Percentiles rank a stretch among this genome's conserved stretches.
Evolutionary conservation across 2,797 vertebrate genomes (phyloP).

Genomic region (Botia almorhae): DNA sequence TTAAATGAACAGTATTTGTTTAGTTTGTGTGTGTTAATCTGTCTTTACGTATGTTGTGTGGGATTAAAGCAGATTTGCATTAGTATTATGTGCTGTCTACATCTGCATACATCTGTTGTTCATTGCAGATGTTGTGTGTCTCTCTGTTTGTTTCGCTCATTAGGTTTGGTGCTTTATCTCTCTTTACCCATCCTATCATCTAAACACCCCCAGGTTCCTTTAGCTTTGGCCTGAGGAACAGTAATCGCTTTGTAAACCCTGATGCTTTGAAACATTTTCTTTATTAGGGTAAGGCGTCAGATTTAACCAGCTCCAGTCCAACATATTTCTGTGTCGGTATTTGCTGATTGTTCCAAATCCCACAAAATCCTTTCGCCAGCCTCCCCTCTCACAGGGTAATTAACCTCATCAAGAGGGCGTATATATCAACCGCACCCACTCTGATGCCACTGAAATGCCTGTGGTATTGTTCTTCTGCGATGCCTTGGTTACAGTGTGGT

Average conservation of each 20-base stretch:
- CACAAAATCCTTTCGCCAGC: conserved; percentile 71
- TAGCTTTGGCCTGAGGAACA: conserved; percentile 64
- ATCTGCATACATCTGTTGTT: neutral
- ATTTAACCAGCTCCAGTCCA: conserved; percentile 66
- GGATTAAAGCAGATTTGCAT: neutral
- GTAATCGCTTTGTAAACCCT: conserved; percentile 67
- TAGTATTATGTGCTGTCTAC: neutral
- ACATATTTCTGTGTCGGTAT: conserved; percentile 63
- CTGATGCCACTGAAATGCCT: conserved; percentile 71
- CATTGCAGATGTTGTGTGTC: conserved; percentile 4
- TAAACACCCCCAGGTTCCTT: conserved; percentile 20
- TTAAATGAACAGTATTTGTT: conserved; percentile 64
- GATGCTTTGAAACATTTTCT: conserved; percentile 67
- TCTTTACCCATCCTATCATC: conserved; percentile 21
- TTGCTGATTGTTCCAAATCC: conserved; percentile 78
- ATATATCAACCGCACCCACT: conserved; percentile 51
- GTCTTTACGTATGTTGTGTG: conserved; percentile 26
- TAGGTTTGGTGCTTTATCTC: conserved; percentile 23
- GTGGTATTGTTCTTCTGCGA: conserved; percentile 60
- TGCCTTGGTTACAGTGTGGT: conserved; percentile 65
- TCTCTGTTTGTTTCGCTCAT: conserved; percentile 34
- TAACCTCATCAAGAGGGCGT: conserved; percentile 49
- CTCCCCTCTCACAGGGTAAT: conserved; percentile 59
- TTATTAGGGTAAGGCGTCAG: conserved; percentile 36
- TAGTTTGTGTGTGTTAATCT: conserved; percentile 60